phyloP scores from a whole-genome alignment of 1,140 invertebrate species.

The Listronotus oregonensis region DNA sequence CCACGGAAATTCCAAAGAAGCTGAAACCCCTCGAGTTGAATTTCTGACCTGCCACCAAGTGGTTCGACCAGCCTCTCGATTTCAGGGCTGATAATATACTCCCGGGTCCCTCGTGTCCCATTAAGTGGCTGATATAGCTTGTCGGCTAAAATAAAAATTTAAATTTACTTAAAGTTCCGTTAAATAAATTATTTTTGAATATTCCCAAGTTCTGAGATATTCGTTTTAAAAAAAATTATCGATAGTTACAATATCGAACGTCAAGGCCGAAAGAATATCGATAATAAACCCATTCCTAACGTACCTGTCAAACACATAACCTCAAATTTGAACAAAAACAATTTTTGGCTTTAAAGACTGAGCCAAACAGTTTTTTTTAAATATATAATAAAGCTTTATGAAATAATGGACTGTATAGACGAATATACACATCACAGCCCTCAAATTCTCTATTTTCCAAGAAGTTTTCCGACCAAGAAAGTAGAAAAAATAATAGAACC shows the following conservation, averaged over 20 bases:
- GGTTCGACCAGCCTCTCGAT: slow-evolving; percentile 87
- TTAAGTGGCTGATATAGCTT: slow-evolving; percentile 86
- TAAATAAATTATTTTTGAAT: too few relatives aligned
- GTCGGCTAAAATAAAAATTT: slow-evolving; percentile 74
- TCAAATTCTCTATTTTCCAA: slow-evolving; percentile 56
- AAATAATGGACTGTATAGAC: slow-evolving; percentile 52
- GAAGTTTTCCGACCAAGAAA: slow-evolving; percentile 54
- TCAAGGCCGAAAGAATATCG: too few relatives aligned
- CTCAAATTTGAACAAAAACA: too few relatives aligned
- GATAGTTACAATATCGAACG: too few relatives aligned
- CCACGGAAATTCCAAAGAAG: slow-evolving; percentile 88
- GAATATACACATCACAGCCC: slow-evolving; percentile 55
- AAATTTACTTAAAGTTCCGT: too few relatives aligned
- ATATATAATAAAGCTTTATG: neutral
- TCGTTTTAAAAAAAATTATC: too few relatives aligned
- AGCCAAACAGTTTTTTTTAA: too few relatives aligned
- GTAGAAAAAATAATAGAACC: slow-evolving; percentile 44
- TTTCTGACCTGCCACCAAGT: slow-evolving; percentile 77
- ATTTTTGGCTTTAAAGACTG: too few relatives aligned
- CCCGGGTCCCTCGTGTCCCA: slow-evolving; percentile 95
- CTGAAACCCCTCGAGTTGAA: slow-evolving; percentile 81
- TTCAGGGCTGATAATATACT: slow-evolving; percentile 91
- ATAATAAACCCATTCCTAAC: too few relatives aligned
- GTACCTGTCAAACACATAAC: too few relatives aligned
- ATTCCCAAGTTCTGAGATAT: too few relatives aligned